Evolutionary conservation across 2,797 vertebrate genomes (phyloP), one percentile per base, ranked within the genome.

Genomic region (Mallotus villosus): DNA sequence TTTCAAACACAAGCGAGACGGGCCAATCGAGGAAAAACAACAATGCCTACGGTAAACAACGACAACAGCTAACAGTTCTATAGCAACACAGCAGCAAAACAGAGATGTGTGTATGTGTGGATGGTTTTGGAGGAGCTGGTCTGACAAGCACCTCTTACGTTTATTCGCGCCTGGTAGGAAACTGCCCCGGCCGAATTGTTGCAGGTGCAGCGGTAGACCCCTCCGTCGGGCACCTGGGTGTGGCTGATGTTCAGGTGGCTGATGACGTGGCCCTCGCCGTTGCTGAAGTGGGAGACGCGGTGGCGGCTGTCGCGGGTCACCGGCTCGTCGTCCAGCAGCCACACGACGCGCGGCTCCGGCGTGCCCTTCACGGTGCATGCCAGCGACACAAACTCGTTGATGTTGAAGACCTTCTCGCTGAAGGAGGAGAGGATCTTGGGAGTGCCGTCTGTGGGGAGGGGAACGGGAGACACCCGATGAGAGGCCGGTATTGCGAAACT

Each of bases 91-190:
- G 84, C 86, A 87, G 53, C 53, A 19, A 19, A 71, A 70, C 29
- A 57, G 67, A 66, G 69, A 85, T 86, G 85, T 92, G 91, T 92
- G 69, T 91, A 91, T 92, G 91, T 92, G 92, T 94, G 88, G 82
- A 91, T 96, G 93, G 89, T 94, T 86, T 92, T 95, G 94, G 95
- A 99, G 95, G 95, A 98, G 96, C 95, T 97, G 95, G 97, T 98
- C 95, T 97, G 98, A 98, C 97, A 99, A 99, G 98, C 98, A 99
- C 97, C 98, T 99, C 98, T 99, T 99, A 99, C 98, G 98, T 99
- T 99, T 99, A 99, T 99, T 97, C 97, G 98, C 96, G 98, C 97
- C 98, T 99, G 98, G 96, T 99, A 99, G 85, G 93, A 94, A 93
- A 98, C 94, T 86, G 96, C 96, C 92, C 98, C 97, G 1, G 98